Conservation (phyloP, 2,888 invertebrate genomes). For the Sialis fuliginosa region DNA sequence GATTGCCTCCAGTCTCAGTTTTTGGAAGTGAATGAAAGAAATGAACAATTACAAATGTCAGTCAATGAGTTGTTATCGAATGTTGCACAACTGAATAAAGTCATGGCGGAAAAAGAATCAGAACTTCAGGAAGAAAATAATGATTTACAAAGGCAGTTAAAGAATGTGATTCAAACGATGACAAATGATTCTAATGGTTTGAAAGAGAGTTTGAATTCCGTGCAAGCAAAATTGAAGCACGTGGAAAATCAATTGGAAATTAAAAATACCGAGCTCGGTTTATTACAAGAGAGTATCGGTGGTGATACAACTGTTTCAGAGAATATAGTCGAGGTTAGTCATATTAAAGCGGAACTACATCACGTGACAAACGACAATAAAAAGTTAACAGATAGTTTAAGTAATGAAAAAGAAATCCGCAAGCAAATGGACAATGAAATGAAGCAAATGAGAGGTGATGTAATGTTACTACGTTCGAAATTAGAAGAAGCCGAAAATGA, state of each 20-base stretch:
- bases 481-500: constrained; percentile 48
- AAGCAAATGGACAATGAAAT: constrained; percentile 26
- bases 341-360: constrained; percentile 37
- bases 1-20: constrained; percentile 28
- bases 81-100: constrained; percentile 22
- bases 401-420: constrained; percentile 26
- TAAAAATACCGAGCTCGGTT: constrained; percentile 24
- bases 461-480: constrained; percentile 33
- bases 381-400: constrained; percentile 25
- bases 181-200: constrained; percentile 21
- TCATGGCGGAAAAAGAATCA: constrained; percentile 27
- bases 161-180: constrained; percentile 19
- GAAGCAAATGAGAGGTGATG: constrained; percentile 28
- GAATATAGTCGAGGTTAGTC: constrained; percentile 35
- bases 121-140: constrained; percentile 20
- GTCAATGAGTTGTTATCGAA: constrained; percentile 22
- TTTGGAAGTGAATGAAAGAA: constrained; percentile 21
- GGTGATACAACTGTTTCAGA: constrained; percentile 23
- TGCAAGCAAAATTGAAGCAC: background rate
- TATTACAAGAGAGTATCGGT: constrained; percentile 29
- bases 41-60: constrained; percentile 21
- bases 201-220: constrained; percentile 16
- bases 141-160: constrained; percentile 22
- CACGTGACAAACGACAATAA: constrained; percentile 34
- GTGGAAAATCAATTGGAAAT: constrained; percentile 16